phyloP scores from a whole-genome alignment of 2,113 vertebrate genomes.

The Rhodinocichla rosea region DNA sequence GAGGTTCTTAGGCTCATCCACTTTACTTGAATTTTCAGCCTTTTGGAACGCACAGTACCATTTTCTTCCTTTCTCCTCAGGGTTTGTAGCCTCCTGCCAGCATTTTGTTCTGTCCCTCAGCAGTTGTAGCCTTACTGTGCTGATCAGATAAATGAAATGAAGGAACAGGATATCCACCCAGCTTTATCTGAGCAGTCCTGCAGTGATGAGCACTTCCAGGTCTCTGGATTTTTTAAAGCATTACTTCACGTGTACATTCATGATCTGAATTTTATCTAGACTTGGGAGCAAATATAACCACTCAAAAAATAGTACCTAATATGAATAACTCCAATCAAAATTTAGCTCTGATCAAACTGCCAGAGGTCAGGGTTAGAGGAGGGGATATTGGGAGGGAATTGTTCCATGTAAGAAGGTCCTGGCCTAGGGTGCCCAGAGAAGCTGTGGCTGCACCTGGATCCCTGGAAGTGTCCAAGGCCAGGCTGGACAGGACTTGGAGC shows the following conservation, averaged over 20 bases:
- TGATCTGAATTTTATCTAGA: neutral
- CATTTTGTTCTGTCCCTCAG: neutral
- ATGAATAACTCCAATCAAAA: neutral
- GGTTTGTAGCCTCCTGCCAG: neutral
- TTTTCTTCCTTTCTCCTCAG: neutral
- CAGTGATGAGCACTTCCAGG: neutral
- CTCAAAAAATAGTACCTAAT: neutral
- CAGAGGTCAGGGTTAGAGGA: neutral
- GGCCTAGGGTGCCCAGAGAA: fast-evolving
- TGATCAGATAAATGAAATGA: neutral
- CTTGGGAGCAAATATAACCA: neutral
- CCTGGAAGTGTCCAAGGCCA: neutral
- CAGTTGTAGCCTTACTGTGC: neutral
- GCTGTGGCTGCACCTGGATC: neutral
- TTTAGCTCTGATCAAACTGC: neutral
- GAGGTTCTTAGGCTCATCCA: neutral
- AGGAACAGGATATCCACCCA: neutral
- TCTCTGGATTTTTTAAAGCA: neutral
- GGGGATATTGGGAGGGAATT: neutral
- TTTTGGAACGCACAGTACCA: neutral
- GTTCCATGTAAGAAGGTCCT: fast-evolving
- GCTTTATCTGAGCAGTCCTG: neutral
- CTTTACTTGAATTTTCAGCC: neutral
- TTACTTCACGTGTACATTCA: fast-evolving
- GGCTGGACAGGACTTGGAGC: fast-evolving